Evolutionary conservation across 2,113 vertebrate genomes (phyloP).

Genomic region (Perca fluviatilis): DNA sequence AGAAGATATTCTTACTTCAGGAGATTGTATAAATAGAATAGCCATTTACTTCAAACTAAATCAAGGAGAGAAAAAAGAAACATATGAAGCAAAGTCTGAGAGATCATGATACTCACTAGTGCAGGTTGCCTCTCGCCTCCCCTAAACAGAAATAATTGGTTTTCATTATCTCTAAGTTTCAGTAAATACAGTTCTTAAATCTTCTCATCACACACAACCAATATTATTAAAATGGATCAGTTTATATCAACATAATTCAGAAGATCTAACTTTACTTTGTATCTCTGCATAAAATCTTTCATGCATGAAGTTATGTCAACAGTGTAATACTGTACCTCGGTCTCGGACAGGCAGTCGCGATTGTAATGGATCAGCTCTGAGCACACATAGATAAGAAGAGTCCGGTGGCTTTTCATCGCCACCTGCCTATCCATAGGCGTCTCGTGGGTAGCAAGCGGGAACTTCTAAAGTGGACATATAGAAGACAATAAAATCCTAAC

Average conservation of each 20-base stretch:
- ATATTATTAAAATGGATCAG: background rate
- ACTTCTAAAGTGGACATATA: background rate
- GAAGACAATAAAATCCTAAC: background rate
- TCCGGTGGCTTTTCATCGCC: fast-evolving
- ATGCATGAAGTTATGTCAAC: background rate
- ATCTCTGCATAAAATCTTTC: background rate
- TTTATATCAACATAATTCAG: background rate
- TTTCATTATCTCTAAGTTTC: too few relatives aligned
- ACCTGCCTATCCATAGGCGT: fast-evolving
- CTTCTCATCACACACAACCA: background rate
- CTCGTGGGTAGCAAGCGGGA: fast-evolving
- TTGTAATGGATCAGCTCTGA: fast-evolving
- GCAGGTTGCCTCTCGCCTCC: too few relatives aligned
- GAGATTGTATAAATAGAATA: background rate
- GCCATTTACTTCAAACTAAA: background rate
- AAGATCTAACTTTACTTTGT: background rate
- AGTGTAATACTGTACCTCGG: conserved; percentile 9
- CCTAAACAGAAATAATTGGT: too few relatives aligned
- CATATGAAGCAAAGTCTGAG: background rate
- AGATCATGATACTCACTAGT: background rate
- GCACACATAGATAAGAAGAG: fast-evolving
- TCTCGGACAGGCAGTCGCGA: background rate
- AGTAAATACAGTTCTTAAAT: background rate
- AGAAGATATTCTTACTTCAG: background rate
- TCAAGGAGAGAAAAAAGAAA: too few relatives aligned